These are phyloP conservation scores for Diloba caeruleocephala DNA, from an alignment of 2,888 invertebrate species.

Conservation along the genomic window DNA sequence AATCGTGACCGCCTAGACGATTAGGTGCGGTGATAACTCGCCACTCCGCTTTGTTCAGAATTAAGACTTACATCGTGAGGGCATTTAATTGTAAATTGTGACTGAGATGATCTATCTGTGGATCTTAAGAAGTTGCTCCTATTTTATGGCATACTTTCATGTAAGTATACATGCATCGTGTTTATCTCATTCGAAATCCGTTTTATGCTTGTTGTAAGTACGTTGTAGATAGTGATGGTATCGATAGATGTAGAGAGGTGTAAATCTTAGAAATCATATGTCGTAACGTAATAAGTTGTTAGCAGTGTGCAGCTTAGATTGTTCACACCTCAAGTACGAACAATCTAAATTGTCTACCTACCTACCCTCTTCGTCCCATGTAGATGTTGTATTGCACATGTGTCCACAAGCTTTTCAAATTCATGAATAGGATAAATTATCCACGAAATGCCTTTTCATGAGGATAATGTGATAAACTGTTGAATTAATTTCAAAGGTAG, in stretches of 20 bases:
- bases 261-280: slow-evolving; percentile 36
- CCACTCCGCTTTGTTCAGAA: slow-evolving; percentile 66
- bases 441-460: slow-evolving; percentile 36
- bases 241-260: slow-evolving; percentile 14
- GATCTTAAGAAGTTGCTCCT: slow-evolving; percentile 54
- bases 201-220: not conserved
- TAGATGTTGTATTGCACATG: slow-evolving; percentile 52
- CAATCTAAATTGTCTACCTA: slow-evolving; percentile 40
- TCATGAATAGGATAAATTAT: slow-evolving; percentile 49
- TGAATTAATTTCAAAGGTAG: slow-evolving; percentile 2
- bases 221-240: slow-evolving; percentile 13
- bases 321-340: slow-evolving; percentile 56
- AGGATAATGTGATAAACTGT: slow-evolving; percentile 7
- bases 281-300: slow-evolving; percentile 51
- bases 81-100: slow-evolving; percentile 75
- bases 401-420: slow-evolving; percentile 47
- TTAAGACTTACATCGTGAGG: slow-evolving; percentile 71
- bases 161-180: slow-evolving; percentile 8
- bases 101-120: slow-evolving; percentile 69
- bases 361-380: slow-evolving; percentile 41
- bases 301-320: slow-evolving; percentile 41
- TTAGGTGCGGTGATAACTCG: slow-evolving; percentile 76
- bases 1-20: slow-evolving; percentile 81
- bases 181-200: not conserved
- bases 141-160: slow-evolving; percentile 28